phyloP scores from a whole-genome alignment of 1,140 invertebrate species.

The Batillaria attramentaria region DNA sequence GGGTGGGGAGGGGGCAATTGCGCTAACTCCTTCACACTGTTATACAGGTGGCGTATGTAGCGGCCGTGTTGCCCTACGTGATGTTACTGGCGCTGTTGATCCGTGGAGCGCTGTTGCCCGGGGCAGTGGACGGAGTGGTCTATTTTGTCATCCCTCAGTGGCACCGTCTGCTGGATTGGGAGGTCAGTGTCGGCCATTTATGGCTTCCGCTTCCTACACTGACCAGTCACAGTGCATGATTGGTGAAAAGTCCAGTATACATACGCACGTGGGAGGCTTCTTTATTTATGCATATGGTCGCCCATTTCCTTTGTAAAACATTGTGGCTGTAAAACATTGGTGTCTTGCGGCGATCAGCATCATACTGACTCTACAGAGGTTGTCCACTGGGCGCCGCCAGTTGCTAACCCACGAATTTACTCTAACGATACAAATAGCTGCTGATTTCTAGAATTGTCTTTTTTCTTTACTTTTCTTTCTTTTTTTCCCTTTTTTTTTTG shows the following conservation, averaged over 20 bases:
- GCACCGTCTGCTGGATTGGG: conserved; percentile 54
- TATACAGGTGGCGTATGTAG: conserved; percentile 63
- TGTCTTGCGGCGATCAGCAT: no score
- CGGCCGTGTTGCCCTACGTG: conserved; percentile 72
- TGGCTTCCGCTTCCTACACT: no score
- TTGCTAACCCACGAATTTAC: background rate
- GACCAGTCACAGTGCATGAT: no score
- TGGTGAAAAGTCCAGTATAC: background rate
- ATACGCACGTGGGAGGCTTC: no score
- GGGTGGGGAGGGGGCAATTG: no score
- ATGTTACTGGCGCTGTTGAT: conserved; percentile 70
- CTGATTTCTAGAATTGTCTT: background rate
- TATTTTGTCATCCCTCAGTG: conserved; percentile 89
- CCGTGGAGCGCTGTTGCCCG: conserved; percentile 69
- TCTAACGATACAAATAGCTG: background rate
- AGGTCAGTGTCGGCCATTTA: no score
- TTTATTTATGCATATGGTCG: background rate
- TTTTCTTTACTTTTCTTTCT: background rate
- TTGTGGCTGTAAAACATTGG: no score
- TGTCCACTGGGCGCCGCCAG: background rate
- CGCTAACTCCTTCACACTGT: no score
- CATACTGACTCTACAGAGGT: no score
- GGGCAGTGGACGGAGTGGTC: conserved; percentile 69
- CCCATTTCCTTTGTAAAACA: background rate
- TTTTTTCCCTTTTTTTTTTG: conserved; percentile 10